Evolutionary conservation across 2,797 vertebrate species (phyloP), one percentile per base, ranked within the genome.

Genomic region (Lacerta agilis): DNA sequence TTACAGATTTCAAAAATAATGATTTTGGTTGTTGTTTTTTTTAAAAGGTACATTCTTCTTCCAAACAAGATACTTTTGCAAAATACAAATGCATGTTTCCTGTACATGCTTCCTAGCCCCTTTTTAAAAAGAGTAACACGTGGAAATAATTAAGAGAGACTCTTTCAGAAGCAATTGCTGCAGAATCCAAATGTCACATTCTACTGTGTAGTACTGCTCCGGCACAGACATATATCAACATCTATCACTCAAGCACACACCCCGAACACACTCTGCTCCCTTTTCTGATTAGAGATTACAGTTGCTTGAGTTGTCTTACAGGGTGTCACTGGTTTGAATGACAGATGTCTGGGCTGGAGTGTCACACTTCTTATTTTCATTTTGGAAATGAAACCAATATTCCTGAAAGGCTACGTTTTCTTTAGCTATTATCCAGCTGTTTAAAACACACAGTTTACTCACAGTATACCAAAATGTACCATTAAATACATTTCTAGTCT

Each of bases 261-360:
- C 93, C 93, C 91, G 88, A 88, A 92, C 94, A 94, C 9, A 89
- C 94, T 95, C 38, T 87, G 87, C 94, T 96, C 93, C 94, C 94
- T 93, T 96, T 93, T 94, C 96, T 97, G 96, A 97, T 97, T 96
- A 97, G 96, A 96, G 96, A 97, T 96, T 97, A 96, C 95, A 97
- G 95, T 96, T 96, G 94, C 95, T 88, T 85, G 94, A 97, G 97
- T 96, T 96, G 94, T 93, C 91, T 96, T 95, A 95, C 94, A 94
- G 95, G 92, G 93, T 96, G 95, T 96, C 96, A 96, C 96, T 95
- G 2, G 4, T 96, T 96, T 97, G 97, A 97, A 95, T 96, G 97
- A 97, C 97, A 97, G 94, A 96, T 95, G 96, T 95, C 97, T 95
- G 85, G 90, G 93, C 76, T 95, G 91, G 92, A 96, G 95, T 95